Conservation (phyloP, 2,797 vertebrate species). For the Alfaro cultratus region DNA sequence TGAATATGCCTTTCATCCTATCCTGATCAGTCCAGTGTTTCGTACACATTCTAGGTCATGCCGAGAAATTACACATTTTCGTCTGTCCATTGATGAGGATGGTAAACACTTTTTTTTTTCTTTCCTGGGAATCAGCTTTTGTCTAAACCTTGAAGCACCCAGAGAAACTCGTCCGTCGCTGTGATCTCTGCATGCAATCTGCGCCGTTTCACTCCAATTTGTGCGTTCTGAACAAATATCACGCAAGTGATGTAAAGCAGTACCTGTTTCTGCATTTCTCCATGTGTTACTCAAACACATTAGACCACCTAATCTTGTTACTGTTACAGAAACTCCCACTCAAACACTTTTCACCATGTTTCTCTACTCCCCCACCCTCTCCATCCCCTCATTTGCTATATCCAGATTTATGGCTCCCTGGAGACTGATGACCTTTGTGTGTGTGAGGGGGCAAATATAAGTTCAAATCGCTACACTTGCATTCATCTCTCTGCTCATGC, state of each 20-base stretch:
- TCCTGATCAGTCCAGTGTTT: constrained; percentile 19
- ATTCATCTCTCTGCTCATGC: constrained; percentile 18
- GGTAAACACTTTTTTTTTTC: constrained; percentile 13
- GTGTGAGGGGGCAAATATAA: constrained; percentile 26
- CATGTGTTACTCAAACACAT: constrained; percentile 50
- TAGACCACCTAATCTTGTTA: constrained; percentile 72
- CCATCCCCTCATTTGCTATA: constrained; percentile 57
- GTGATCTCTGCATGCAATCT: constrained; percentile 23
- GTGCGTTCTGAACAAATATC: constrained; percentile 1
- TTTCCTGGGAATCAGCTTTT: not conserved
- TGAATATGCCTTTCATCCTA: constrained; percentile 57
- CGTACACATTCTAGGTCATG: constrained; percentile 18
- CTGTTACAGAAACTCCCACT: constrained; percentile 64
- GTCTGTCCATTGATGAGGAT: constrained; percentile 6
- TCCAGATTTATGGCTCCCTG: constrained; percentile 66
- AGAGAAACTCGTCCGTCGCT: not conserved
- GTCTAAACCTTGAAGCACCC: constrained; percentile 5
- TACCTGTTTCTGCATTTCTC: constrained; percentile 46
- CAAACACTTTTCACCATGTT: constrained; percentile 68
- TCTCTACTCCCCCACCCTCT: constrained; percentile 48
- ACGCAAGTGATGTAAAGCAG: constrained; percentile 61
- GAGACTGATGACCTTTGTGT: constrained; percentile 34
- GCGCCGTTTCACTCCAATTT: constrained; percentile 19
- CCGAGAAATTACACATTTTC: constrained; percentile 31
- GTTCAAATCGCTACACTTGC: constrained; percentile 13